Percentiles rank a stretch among this genome's conserved stretches.
phyloP scores from a whole-genome alignment of 2,888 invertebrate genomes.

The Kuschelorhynchus macadamiae region DNA sequence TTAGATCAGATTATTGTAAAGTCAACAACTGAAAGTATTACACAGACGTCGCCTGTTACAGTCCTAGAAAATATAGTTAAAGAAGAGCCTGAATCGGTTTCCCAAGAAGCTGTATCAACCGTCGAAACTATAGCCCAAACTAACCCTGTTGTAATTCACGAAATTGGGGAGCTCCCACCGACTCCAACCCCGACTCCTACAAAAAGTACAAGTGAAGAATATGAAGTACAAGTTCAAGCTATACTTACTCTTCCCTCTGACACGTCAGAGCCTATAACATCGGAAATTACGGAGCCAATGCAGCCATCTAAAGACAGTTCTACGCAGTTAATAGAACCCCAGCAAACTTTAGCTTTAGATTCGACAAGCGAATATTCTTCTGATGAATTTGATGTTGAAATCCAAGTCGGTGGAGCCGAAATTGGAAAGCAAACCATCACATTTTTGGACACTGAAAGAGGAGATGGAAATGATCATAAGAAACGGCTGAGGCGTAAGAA shows the following conservation, averaged over 20 bases:
- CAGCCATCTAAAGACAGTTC: constrained; percentile 25
- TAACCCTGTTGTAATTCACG: constrained; percentile 72
- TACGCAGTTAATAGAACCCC: too few relatives aligned
- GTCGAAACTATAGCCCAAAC: constrained; percentile 72
- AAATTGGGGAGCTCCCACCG: constrained; percentile 54
- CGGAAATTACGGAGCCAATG: constrained; percentile 23
- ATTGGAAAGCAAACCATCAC: constrained; percentile 54
- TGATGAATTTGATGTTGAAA: constrained; percentile 61
- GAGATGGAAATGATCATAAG: constrained; percentile 53
- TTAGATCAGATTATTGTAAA: neutral
- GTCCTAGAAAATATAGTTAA: constrained; percentile 8
- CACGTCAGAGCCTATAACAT: constrained; percentile 40
- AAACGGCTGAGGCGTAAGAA: constrained; percentile 52
- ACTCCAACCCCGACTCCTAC: constrained; percentile 54
- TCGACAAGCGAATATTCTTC: constrained; percentile 41
- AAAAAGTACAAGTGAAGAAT: constrained; percentile 62
- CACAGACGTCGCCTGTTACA: constrained; percentile 53
- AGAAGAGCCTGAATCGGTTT: constrained; percentile 35
- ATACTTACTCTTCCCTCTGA: constrained; percentile 72
- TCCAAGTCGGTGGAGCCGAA: constrained; percentile 60
- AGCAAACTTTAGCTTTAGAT: constrained; percentile 21
- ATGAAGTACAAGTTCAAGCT: constrained; percentile 75
- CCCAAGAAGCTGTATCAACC: constrained; percentile 55
- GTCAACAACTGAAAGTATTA: constrained; percentile 29
- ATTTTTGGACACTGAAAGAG: constrained; percentile 57